Evolutionary conservation across 2,888 invertebrate species (phyloP).

Genomic region (Apocheima hispidaria): DNA sequence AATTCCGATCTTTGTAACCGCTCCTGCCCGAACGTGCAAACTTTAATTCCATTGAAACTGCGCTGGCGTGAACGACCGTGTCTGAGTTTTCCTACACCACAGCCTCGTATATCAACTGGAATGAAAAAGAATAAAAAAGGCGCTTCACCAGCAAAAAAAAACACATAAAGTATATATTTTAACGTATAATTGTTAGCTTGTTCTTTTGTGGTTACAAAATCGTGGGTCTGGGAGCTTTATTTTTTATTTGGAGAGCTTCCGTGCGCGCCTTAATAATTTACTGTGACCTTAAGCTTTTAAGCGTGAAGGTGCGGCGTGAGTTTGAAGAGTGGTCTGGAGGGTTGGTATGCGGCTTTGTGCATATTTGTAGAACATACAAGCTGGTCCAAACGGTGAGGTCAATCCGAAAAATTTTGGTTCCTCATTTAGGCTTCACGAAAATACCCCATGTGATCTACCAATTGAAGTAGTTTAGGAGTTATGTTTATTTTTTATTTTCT

Average conservation of each 20-base stretch:
- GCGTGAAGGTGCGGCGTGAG: background rate
- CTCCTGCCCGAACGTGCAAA: conserved; percentile 6
- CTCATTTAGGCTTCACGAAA: too few species aligned
- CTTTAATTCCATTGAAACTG: conserved; percentile 27
- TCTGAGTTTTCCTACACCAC: conserved; percentile 19
- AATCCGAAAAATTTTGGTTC: too few species aligned
- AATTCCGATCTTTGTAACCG: conserved; percentile 23
- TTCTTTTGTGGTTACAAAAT: conserved; percentile 26
- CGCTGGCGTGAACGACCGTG: conserved; percentile 6
- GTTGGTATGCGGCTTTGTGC: background rate
- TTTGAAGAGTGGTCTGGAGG: background rate
- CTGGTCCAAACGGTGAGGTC: too few species aligned
- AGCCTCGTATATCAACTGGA: conserved; percentile 24
- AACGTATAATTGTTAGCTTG: conserved; percentile 21
- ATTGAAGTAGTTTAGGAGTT: too few species aligned
- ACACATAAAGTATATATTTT: conserved; percentile 23
- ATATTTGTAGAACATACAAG: too few species aligned
- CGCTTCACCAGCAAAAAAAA: conserved; percentile 18
- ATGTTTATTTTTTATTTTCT: too few species aligned
- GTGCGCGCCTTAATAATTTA: conserved; percentile 17
- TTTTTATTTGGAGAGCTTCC: conserved; percentile 18
- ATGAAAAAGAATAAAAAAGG: conserved; percentile 26
- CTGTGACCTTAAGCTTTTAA: conserved; percentile 10
- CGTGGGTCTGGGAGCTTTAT: conserved; percentile 15
- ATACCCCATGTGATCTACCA: too few species aligned